Evolutionary conservation across 2,797 vertebrate species (phyloP).

Genomic region (Artibeus jamaicensis): DNA sequence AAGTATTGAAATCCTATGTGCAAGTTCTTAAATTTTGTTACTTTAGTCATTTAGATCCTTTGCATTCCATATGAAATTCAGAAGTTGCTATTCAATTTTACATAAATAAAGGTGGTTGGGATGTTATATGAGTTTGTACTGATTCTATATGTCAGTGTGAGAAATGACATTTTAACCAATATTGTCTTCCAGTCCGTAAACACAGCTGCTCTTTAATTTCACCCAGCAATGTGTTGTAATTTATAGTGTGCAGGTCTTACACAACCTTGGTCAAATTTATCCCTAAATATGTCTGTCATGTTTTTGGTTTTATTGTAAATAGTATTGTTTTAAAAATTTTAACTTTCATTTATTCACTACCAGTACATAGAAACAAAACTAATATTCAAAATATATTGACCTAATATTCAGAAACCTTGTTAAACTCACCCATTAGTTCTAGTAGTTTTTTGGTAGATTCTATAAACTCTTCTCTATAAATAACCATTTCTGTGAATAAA

Average conservation of each 20-base stretch:
- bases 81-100: neutral
- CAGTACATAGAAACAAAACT: neutral
- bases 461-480: neutral
- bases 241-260: neutral
- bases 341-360: neutral
- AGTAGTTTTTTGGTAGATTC: neutral
- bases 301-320: neutral
- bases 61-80: neutral
- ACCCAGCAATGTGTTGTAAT: neutral
- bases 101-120: neutral
- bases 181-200: neutral
- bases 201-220: neutral
- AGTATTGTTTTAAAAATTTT: neutral
- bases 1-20: neutral
- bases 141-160: neutral
- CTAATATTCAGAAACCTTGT: neutral
- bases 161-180: neutral
- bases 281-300: neutral
- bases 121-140: neutral
- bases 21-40: neutral
- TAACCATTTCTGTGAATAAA: neutral
- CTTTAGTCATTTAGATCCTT: neutral
- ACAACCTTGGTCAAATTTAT: neutral
- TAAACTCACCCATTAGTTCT: neutral
- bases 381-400: neutral